Conservation (phyloP, 2,797 vertebrate genomes). For the Bradypodion pumilum region DNA sequence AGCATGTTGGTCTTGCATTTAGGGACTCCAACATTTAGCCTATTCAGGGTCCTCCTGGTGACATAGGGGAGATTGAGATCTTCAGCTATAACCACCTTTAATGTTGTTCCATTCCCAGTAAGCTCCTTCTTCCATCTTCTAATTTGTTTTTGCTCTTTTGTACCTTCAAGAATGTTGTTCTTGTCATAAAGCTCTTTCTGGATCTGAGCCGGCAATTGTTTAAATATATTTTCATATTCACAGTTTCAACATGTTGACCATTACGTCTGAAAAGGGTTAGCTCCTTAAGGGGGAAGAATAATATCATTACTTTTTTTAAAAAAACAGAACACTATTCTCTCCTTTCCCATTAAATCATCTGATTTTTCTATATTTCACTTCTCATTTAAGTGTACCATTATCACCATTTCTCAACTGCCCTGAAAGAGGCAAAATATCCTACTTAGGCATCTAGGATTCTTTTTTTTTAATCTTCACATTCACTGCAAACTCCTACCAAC, state of each 20-base stretch:
- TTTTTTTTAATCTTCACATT: neutral
- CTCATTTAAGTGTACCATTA: neutral
- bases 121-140: no score
- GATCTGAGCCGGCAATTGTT: no score
- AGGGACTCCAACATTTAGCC: no score
- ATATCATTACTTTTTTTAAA: neutral
- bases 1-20: no score
- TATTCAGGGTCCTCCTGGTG: no score
- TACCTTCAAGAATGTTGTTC: no score
- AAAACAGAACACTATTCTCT: neutral
- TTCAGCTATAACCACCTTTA: no score
- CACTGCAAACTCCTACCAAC: constrained; percentile 2
- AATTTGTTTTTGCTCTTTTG: no score
- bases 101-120: no score
- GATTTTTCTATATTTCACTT: constrained; percentile 19
- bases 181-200: no score
- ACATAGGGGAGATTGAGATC: no score
- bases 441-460: constrained; percentile 3
- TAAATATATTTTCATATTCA: neutral
- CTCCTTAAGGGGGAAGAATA: neutral
- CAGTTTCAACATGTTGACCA: neutral
- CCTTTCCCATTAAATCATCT: constrained; percentile 4
- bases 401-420: neutral
- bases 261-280: neutral
- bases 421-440: neutral